Conservation (phyloP, 2,113 vertebrate species). For the Pterophyllum scalare region DNA sequence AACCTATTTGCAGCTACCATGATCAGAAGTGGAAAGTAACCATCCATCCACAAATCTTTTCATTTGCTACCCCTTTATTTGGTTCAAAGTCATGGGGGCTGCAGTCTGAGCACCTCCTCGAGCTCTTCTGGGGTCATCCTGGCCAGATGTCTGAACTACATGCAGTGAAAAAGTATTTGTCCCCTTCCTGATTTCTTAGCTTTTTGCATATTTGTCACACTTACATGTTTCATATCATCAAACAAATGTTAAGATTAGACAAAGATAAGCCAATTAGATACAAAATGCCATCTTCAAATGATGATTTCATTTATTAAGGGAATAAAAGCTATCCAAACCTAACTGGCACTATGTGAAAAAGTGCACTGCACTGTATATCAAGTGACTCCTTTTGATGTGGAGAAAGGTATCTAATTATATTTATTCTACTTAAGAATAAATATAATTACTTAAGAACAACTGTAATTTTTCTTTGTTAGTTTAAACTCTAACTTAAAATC, state of each 20-base stretch:
- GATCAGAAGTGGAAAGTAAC: not conserved
- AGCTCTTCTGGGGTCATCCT: not conserved
- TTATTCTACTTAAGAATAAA: not conserved
- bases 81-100: not conserved
- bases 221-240: no score
- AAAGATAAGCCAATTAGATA: no score
- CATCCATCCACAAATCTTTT: not conserved
- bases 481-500: no score
- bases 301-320: no score
- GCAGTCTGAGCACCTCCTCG: not conserved
- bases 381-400: not conserved
- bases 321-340: no score
- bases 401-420: not conserved
- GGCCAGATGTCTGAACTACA: not conserved
- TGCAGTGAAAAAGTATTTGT: no score
- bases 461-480: not conserved
- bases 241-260: no score
- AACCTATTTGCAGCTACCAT: not conserved
- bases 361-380: not conserved
- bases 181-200: no score
- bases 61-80: not conserved
- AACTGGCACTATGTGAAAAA: no score
- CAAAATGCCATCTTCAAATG: no score
- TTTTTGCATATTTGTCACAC: no score
- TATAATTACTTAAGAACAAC: no score